Evolutionary conservation across 2,113 vertebrate species (phyloP), one percentile per base, ranked within the genome.

Genomic region (Panthera leo): DNA sequence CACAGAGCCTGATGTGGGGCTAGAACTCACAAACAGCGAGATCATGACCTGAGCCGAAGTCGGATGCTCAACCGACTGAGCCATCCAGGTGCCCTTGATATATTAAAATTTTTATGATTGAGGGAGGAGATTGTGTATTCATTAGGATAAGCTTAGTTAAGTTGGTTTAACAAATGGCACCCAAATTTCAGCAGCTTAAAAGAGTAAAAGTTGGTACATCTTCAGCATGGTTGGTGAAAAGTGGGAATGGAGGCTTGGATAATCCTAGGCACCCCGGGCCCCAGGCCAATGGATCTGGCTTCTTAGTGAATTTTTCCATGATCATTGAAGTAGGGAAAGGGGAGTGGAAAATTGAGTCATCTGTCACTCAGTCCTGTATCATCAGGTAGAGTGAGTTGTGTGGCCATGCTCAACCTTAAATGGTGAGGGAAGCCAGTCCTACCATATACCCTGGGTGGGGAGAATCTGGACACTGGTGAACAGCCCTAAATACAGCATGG

Each of bases 331-430:
- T 45, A 25, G n/a, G 36, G 48, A 85, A 65, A 89, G 2, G 25
- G 8, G 73, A 21, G 18, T 39, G 34, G n/a, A 89, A 45, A 53
- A 13, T 4, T 31, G 39, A 42, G 29, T 53, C 34, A 9, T 21
- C 0, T 23, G 7, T 73, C 29, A 16, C 14, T 79, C n/a, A 45
- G 13, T 31, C 25, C 36, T 19, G 0, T 73, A 48, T 42, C 45
- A 63, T 36, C 3, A 39, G 27, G 18, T 31, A n/a, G 13, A 87
- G 15, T 1, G 53, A 34, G 15, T 42, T 18, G 27, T 25, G 31
- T 79, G 58, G 9, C n/a, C 13, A 21, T 11, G 5, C 6, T 21
- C 8, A 27, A 19, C 18, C 68, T 78, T 8, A 36, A 36, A n/a
- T 7, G 1, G 29, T n/a, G 15, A 68, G 76, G 7, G 68, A 55